A percentile compares a stretch with the other conserved stretches of the same genome.
phyloP scores from a whole-genome alignment of 2,797 vertebrate genomes.

The Triplophysa yarkandensis region DNA sequence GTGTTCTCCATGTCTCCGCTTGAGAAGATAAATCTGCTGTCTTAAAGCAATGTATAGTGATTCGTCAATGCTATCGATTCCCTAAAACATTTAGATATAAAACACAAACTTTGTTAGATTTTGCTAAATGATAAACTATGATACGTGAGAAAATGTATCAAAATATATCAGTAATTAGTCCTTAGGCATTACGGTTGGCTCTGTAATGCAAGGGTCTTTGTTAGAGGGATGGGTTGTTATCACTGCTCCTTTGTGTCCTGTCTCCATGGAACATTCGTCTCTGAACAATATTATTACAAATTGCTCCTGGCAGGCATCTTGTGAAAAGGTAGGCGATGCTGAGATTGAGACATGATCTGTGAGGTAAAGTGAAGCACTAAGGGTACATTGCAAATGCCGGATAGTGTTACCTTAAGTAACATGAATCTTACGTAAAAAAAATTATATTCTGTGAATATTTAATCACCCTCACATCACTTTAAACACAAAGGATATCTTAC shows the following conservation, averaged over 20 bases:
- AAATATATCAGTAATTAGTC: slow-evolving; percentile 30
- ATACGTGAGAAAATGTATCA: not conserved
- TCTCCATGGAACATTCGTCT: slow-evolving; percentile 35
- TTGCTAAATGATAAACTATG: not conserved
- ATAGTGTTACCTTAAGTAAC: not conserved
- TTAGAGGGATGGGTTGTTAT: slow-evolving; percentile 19
- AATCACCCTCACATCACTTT: no score
- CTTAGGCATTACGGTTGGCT: slow-evolving; percentile 10
- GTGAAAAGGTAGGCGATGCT: slow-evolving; percentile 17
- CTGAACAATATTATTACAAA: slow-evolving; percentile 12
- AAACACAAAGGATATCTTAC: no score
- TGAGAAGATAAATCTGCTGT: slow-evolving; percentile 15
- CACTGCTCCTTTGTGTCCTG: slow-evolving; percentile 18
- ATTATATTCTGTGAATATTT: no score
- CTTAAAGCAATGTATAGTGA: slow-evolving; percentile 3
- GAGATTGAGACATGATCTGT: slow-evolving; percentile 6
- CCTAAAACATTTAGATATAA: slow-evolving; percentile 37
- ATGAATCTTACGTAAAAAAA: slow-evolving; percentile 11
- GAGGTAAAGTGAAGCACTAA: slow-evolving; percentile 10
- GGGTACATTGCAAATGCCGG: not conserved
- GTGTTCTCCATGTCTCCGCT: slow-evolving; percentile 50
- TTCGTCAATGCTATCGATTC: not conserved
- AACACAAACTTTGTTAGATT: not conserved
- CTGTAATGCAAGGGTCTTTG: not conserved
- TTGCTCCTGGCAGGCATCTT: slow-evolving; percentile 10